Percentiles rank a stretch among this genome's conserved stretches.
Conservation (phyloP, 2,888 invertebrate genomes). For the Drosophila formosana region DNA sequence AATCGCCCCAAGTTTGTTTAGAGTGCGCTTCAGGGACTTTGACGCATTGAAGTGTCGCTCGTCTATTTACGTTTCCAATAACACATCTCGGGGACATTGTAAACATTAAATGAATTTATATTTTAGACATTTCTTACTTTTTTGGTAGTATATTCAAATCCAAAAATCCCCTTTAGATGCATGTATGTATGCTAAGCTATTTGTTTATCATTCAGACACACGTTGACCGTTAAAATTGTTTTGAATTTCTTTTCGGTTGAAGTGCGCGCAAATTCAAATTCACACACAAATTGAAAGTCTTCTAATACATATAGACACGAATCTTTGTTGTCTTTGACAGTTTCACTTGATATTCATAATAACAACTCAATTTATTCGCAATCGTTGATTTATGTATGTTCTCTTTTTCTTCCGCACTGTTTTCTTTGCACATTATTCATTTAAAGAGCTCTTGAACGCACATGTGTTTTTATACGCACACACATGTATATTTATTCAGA, state of each 20-base stretch:
- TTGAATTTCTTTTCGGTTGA: constrained; percentile 34
- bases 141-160: constrained; percentile 33
- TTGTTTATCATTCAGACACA: constrained; percentile 5
- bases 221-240: constrained; percentile 39
- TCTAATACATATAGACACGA: constrained; percentile 5
- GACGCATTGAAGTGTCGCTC: constrained; percentile 2
- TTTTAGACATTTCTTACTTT: constrained; percentile 34
- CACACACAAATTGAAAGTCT: constrained; percentile 21
- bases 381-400: constrained; percentile 20
- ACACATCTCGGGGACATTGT: not conserved
- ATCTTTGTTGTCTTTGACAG: constrained; percentile 24
- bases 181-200: constrained; percentile 45
- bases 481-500: constrained; percentile 9
- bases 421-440: constrained; percentile 29
- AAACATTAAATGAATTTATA: not conserved
- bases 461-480: constrained; percentile 30
- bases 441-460: constrained; percentile 36
- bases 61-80: constrained; percentile 1
- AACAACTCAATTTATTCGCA: constrained; percentile 37
- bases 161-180: constrained; percentile 48
- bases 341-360: constrained; percentile 38
- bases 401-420: constrained; percentile 16
- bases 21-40: constrained; percentile 7
- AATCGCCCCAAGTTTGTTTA: constrained; percentile 32
- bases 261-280: constrained; percentile 15